Conservation (phyloP, 2,888 invertebrate species). For the Drosophila pullipes region DNA sequence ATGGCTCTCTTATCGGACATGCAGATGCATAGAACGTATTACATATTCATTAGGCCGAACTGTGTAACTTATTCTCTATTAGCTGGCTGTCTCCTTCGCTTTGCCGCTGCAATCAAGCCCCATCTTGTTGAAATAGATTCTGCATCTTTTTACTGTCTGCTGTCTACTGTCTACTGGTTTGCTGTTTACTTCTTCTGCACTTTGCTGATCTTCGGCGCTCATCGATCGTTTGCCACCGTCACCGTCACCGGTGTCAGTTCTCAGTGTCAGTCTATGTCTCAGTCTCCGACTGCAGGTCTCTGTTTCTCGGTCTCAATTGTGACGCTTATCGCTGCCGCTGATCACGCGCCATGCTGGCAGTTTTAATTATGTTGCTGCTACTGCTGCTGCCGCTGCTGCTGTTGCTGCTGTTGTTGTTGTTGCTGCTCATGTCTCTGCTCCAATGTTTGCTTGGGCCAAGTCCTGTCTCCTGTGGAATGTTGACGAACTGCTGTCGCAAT, state of each 20-base stretch:
- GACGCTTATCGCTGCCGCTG: slow-evolving; percentile 72
- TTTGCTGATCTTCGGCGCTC: slow-evolving; percentile 6
- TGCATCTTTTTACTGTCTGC: background rate
- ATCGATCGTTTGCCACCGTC: slow-evolving; percentile 48
- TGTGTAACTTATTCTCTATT: slow-evolving; percentile 51
- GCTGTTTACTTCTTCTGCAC: background rate
- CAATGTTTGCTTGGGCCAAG: slow-evolving; percentile 13
- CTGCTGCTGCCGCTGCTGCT: background rate
- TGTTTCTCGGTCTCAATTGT: slow-evolving; percentile 27
- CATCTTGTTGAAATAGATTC: background rate
- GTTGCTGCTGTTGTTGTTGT: slow-evolving; percentile 27
- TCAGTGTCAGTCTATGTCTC: slow-evolving; percentile 21
- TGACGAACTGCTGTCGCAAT: slow-evolving; percentile 79
- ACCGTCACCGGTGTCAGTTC: slow-evolving; percentile 15
- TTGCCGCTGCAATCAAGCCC: background rate
- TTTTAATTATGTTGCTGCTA: slow-evolving; percentile 73
- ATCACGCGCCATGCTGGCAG: slow-evolving; percentile 80
- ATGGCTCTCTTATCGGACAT: slow-evolving; percentile 58
- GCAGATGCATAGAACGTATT: slow-evolving; percentile 46
- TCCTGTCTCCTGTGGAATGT: slow-evolving; percentile 61
- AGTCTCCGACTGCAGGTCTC: slow-evolving; percentile 6
- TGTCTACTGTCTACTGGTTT: background rate
- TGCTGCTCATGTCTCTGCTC: background rate
- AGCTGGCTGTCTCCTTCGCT: background rate
- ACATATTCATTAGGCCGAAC: slow-evolving; percentile 54